Percentiles rank a stretch among this genome's conserved stretches.
Evolutionary conservation across 1,140 invertebrate species (phyloP).

Genomic region (Nasonia longicornis): DNA sequence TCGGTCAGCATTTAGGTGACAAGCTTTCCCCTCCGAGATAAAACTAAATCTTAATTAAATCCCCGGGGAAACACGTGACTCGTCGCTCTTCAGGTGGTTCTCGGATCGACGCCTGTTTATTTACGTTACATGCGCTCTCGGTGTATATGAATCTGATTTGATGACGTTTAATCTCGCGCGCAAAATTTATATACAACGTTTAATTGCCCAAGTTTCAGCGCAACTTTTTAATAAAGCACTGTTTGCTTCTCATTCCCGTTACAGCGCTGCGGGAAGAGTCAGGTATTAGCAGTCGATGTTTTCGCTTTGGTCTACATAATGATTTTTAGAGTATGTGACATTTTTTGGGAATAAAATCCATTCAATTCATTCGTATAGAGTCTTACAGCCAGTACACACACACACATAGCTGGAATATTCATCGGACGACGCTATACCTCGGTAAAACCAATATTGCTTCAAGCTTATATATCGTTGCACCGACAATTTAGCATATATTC

Average conservation of each 20-base stretch:
- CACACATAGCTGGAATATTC: too few species aligned
- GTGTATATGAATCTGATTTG: too few species aligned
- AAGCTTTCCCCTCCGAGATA: background rate
- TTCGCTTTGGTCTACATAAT: background rate
- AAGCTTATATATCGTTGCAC: background rate
- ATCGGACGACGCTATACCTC: too few species aligned
- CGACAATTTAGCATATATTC: background rate
- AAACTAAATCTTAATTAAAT: background rate
- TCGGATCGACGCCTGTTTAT: too few species aligned
- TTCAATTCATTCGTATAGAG: too few species aligned
- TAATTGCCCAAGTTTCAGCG: background rate
- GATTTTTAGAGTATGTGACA: background rate
- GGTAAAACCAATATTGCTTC: background rate
- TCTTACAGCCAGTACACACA: too few species aligned
- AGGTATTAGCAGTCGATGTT: background rate
- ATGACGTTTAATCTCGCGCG: too few species aligned
- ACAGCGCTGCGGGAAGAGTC: background rate
- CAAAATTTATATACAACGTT: background rate
- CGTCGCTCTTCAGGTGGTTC: too few species aligned
- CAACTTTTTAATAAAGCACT: background rate
- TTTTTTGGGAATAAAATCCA: too few species aligned
- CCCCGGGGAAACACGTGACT: too few species aligned
- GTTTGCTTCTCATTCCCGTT: background rate
- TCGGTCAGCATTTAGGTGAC: background rate
- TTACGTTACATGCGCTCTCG: too few species aligned